phyloP scores from a whole-genome alignment of 2,113 vertebrate species.

The Melanostigma gelatinosum region DNA sequence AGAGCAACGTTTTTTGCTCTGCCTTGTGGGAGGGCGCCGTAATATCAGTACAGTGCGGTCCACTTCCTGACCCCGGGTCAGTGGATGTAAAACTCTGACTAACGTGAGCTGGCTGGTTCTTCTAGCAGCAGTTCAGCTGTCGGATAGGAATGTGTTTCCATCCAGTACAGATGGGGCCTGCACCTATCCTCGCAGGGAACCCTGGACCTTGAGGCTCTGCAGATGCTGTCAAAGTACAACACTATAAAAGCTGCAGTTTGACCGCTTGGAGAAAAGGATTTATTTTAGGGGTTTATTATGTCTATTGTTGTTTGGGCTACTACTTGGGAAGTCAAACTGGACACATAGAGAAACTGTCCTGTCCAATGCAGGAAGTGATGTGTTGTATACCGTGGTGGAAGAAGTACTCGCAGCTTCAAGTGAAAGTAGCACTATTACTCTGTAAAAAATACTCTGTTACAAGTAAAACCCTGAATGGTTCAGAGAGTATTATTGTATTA shows the following conservation, averaged over 20 bases:
- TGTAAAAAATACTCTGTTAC: no score
- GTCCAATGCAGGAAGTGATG: not conserved
- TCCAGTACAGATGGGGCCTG: not conserved
- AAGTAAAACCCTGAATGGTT: not conserved
- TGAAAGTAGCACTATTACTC: no score
- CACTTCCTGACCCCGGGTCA: conserved; percentile 40
- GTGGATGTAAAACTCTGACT: conserved; percentile 36
- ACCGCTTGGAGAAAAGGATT: not conserved
- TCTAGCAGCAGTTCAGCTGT: not conserved
- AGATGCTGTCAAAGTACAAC: not conserved
- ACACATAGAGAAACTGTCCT: not conserved
- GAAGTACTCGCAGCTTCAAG: not conserved
- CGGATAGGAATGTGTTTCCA: not conserved
- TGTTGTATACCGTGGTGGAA: not conserved
- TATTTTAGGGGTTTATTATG: not conserved
- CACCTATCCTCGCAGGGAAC: not conserved
- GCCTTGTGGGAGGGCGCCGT: conserved; percentile 3
- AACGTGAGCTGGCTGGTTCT: conserved; percentile 39
- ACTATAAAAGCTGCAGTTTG: not conserved
- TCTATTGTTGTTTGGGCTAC: not conserved
- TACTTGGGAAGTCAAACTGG: not conserved
- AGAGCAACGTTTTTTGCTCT: conserved; percentile 16
- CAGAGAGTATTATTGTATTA: no score
- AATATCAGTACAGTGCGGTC: conserved; percentile 20
- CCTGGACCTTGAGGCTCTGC: not conserved